A percentile compares a stretch with the other conserved stretches of the same genome.
Evolutionary conservation across 2,797 vertebrate species (phyloP).

Genomic region (Rhinogobio ventralis): DNA sequence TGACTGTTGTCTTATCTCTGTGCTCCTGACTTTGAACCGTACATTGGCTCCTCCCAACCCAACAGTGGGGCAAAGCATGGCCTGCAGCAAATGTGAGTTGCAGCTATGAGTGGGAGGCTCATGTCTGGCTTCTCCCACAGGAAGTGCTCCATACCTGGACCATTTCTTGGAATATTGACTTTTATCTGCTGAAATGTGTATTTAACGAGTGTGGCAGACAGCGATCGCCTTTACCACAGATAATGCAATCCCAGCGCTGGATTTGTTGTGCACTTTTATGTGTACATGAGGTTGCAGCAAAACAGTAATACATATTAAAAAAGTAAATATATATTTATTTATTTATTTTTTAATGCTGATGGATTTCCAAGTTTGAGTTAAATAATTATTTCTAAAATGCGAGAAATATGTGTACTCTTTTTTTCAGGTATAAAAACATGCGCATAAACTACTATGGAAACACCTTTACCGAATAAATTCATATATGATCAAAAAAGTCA

Average conservation of each 20-base stretch:
- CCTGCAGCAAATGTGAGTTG: slow-evolving; percentile 75
- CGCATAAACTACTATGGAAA: not conserved
- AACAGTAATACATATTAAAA: not conserved
- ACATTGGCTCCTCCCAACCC: slow-evolving; percentile 69
- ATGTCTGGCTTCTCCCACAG: slow-evolving; percentile 48
- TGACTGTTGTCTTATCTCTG: slow-evolving; percentile 82
- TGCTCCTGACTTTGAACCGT: slow-evolving; percentile 87
- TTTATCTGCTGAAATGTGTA: slow-evolving; percentile 39
- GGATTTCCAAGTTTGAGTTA: not conserved
- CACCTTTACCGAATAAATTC: not conserved
- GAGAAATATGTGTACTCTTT: not conserved
- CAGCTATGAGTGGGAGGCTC: slow-evolving; percentile 72
- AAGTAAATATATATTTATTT: too few species aligned
- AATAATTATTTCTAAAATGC: not conserved
- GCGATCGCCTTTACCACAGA: slow-evolving; percentile 34
- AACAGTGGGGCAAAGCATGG: slow-evolving; percentile 44
- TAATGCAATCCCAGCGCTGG: not conserved
- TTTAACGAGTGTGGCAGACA: slow-evolving; percentile 37
- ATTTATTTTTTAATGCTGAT: too few species aligned
- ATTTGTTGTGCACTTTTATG: not conserved
- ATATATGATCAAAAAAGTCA: not conserved
- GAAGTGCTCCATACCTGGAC: slow-evolving; percentile 50
- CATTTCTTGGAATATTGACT: slow-evolving; percentile 45
- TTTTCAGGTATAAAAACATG: not conserved
- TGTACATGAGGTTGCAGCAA: not conserved